Base-by-base conservation (phyloP, 2,113 vertebrate genomes). In the Megaceryle torquata region DNA sequence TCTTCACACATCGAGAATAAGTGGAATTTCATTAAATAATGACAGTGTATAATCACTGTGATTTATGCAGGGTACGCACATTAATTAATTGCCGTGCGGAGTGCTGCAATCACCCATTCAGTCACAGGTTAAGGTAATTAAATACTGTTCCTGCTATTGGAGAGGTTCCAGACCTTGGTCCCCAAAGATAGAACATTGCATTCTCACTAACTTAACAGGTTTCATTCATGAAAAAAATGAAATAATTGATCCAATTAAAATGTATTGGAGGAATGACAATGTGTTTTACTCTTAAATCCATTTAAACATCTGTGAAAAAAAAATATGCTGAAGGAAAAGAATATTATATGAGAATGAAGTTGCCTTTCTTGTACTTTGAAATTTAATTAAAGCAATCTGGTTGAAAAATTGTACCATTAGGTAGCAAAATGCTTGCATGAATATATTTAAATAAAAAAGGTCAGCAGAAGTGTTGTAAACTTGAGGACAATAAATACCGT, bases 91-190 rank as follows among this genome's bases (percentile, higher is more conserved):
- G 44, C 39, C 48, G 64, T 48, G 59, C 74, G 80, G 82, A 84
- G 54, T 75, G 48, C 75, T 93, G 88, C 85, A 82, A 39, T 85
- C 93, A 89, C 65, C 74, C 46, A 64, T 46, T 89, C 83, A 76
- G 93, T 91, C 89, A 89, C 59, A 91, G 85, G 92, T 91, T 82
- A 85, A 61, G 37, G 85, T 82, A 93, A 96, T 96, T 94, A 93
- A 94, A 79, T 82, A 85, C 53, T 59, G 31, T 17, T 90, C 60
- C 61, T 96, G 59, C 63, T 89, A 9, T 35, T 82, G 86, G 59
- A 91, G 37, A 74, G 8, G 71, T 86, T 91, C 82, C 79, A 91
- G 88, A 37, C 79, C 63, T 53, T 37, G 37, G 39, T 93, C 57
- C 33, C 75, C 65, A 37, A 87, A 92, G 86, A 68, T 64, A 29